Evolutionary conservation across 2,797 vertebrate genomes (phyloP).

Genomic region (Myripristis jacobus): DNA sequence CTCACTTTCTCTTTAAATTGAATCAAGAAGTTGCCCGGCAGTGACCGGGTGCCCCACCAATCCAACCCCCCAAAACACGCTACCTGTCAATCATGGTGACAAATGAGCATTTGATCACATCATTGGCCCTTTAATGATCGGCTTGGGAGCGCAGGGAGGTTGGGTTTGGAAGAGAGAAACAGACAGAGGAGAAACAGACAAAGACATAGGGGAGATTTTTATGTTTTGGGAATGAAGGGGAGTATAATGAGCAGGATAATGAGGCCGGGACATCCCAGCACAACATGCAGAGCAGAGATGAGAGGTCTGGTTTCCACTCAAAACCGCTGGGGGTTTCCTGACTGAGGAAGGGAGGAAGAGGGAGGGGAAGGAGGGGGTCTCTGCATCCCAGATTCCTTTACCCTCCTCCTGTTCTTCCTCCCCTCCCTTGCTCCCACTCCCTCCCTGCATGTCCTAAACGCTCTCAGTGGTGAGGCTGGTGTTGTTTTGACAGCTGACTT

Average conservation of each 20-base stretch:
- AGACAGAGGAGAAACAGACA: slow-evolving; percentile 48
- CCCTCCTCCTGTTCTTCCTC: slow-evolving; percentile 34
- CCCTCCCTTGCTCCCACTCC: slow-evolving; percentile 6
- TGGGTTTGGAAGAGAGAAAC: not conserved
- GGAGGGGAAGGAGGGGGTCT: slow-evolving; percentile 24
- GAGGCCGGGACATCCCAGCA: slow-evolving; percentile 72
- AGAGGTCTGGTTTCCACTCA: slow-evolving; percentile 75
- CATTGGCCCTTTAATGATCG: slow-evolving; percentile 66
- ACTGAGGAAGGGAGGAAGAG: slow-evolving; percentile 53
- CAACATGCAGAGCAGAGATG: slow-evolving; percentile 69
- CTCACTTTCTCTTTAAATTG: slow-evolving; percentile 49
- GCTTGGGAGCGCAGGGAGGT: slow-evolving; percentile 41
- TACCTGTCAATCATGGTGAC: slow-evolving; percentile 77
- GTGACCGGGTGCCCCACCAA: slow-evolving; percentile 39
- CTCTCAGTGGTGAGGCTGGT: slow-evolving; percentile 10
- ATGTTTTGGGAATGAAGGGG: slow-evolving; percentile 54
- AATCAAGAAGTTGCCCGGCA: slow-evolving; percentile 53
- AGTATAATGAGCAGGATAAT: slow-evolving; percentile 72
- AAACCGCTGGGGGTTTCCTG: slow-evolving; percentile 75
- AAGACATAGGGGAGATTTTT: slow-evolving; percentile 59
- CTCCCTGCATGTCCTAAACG: slow-evolving; percentile 20
- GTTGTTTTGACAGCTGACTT: slow-evolving; percentile 68
- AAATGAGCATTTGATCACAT: slow-evolving; percentile 76
- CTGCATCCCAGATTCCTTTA: slow-evolving; percentile 53
- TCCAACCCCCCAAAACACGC: slow-evolving; percentile 37